Evolutionary conservation across 1,140 invertebrate genomes (phyloP), one percentile per base, ranked within the genome.

Genomic region (Nomia melanderi): DNA sequence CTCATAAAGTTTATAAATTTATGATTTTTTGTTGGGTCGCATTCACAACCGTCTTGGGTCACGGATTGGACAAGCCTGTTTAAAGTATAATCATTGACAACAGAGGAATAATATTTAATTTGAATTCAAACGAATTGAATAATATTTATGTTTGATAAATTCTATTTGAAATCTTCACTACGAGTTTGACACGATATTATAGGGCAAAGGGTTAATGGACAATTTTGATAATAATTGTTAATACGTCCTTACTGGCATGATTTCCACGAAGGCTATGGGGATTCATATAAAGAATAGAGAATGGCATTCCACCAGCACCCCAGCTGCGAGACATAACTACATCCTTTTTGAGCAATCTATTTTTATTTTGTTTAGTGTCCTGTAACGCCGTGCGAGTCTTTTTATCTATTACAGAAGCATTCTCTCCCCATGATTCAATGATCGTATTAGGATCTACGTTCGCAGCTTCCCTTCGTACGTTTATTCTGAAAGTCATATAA

Each of bases 221-320:
- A 5, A 29, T 44, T 50, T 81, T 50, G 65, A n/a, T 66, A 44
- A 44, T 44, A 44, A 50, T 20, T n/a, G n/a, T n/a, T n/a, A 53
- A 56, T 27, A 27, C 59, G 23, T 64, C 7, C n/a, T 57, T 64
- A 44, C 57, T 60, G 9, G 56, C 64, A 36, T 85, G 62, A 59
- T 82, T 88, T 11, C 65, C 27, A 60, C 86, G 78, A 12, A 84
- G 66, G 2, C 59, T 65, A 62, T 87, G 84, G n/a, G 84, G 81
- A 71, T 79, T 88, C 88, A 91, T 88, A 66, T 93, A 93, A 1
- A 93, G 88, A 14, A 93, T 90, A 27, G 90, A 93, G 79, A 93
- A 93, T 1, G 93, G 93, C 89, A 93, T 90, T 29, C 93, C 92
- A 25, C 90, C 92, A 17, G 92, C 89, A 23, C 91, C 89, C 92